Conservation (phyloP, 2,113 vertebrate genomes). For the Myodes glareolus region DNA sequence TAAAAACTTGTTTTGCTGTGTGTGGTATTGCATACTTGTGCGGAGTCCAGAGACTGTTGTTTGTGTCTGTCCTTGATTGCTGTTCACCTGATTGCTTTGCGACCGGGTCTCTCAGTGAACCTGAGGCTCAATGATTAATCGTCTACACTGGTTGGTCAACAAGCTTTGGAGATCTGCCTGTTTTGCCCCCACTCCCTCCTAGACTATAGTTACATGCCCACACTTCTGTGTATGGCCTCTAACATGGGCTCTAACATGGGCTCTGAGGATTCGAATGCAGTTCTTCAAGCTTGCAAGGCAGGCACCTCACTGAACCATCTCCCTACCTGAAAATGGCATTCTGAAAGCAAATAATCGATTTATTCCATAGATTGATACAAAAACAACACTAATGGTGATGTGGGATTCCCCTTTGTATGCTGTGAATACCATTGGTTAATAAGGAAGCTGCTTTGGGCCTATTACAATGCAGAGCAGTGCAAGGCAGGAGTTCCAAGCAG, state of each 20-base stretch:
- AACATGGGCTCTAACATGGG: neutral
- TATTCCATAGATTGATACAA: neutral
- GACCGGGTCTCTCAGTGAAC: neutral
- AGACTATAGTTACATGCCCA: neutral
- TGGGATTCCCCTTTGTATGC: too few relatives aligned
- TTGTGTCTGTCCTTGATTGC: neutral
- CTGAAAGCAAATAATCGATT: neutral
- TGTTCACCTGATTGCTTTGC: neutral
- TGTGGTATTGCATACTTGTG: neutral
- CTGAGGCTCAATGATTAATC: too few relatives aligned
- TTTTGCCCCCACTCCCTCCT: neutral
- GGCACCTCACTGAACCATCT: neutral
- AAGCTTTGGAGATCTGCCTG: neutral
- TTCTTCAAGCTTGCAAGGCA: too few relatives aligned
- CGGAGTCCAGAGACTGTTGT: too few relatives aligned
- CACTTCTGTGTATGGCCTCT: neutral
- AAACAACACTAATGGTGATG: neutral
- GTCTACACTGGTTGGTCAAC: too few relatives aligned
- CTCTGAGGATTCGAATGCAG: neutral
- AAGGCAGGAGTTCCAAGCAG: too few relatives aligned
- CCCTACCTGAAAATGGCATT: neutral
- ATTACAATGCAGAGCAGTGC: rapidly evolving
- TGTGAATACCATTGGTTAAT: too few relatives aligned
- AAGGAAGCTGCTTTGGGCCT: too few relatives aligned
- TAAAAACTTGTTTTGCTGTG: neutral